phyloP scores from a whole-genome alignment of 2,113 vertebrate genomes.

The Phalacrocorax aristotelis region DNA sequence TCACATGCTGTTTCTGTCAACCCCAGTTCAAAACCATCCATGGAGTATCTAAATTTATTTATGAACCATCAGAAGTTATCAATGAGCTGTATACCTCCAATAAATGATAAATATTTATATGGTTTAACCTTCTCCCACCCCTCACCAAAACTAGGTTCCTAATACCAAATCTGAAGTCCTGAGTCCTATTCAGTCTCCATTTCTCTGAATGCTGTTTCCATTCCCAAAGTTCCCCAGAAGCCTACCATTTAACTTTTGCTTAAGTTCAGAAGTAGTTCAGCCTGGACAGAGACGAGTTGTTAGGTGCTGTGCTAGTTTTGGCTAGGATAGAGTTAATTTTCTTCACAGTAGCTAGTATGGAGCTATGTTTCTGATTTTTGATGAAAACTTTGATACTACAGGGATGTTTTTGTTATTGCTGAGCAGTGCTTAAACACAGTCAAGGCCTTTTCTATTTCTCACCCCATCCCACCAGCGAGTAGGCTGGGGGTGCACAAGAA shows the following conservation, averaged over 20 bases:
- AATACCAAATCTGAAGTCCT: not conserved
- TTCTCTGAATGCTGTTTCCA: not conserved
- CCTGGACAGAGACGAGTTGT: not conserved
- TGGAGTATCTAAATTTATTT: not conserved
- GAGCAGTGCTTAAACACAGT: too few species aligned
- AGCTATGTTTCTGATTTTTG: too few species aligned
- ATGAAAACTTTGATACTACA: too few species aligned
- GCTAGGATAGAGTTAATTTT: too few species aligned
- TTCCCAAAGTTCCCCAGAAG: not conserved
- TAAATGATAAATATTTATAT: not conserved
- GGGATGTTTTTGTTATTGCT: too few species aligned
- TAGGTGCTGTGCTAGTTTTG: not conserved
- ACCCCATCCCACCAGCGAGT: too few species aligned
- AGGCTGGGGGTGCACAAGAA: too few species aligned
- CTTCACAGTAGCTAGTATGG: too few species aligned
- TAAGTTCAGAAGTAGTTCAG: not conserved
- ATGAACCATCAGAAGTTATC: not conserved
- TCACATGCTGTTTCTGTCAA: not conserved
- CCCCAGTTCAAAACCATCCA: not conserved
- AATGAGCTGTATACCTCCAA: not conserved
- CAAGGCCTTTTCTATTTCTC: too few species aligned
- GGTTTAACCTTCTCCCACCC: rapidly evolving
- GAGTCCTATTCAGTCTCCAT: not conserved
- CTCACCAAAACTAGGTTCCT: not conserved
- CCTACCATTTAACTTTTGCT: not conserved